A percentile compares a stretch with the other conserved stretches of the same genome.
phyloP scores from a whole-genome alignment of 2,888 invertebrate genomes.

The Monopis laevigella region DNA sequence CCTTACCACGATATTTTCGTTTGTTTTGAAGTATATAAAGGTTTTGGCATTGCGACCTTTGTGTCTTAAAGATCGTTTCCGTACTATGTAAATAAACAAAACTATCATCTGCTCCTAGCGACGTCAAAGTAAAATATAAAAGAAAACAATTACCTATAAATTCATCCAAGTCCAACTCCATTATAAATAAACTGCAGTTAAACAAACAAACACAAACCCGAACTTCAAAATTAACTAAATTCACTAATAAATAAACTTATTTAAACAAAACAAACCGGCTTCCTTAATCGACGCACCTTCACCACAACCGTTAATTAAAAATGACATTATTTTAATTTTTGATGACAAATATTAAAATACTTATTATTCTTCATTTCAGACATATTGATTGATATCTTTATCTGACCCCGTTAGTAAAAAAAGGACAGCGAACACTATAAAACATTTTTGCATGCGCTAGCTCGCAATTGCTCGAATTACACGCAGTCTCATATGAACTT shows the following conservation, averaged over 20 bases:
- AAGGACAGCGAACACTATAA: not conserved
- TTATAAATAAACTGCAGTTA: not conserved
- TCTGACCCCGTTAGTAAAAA: slow-evolving; percentile 3
- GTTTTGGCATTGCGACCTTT: too few species aligned
- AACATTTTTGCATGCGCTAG: not conserved
- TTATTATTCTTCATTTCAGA: too few species aligned
- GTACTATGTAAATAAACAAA: too few species aligned
- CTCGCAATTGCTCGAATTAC: not conserved
- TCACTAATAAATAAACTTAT: not conserved
- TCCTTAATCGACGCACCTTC: not conserved
- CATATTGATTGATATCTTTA: not conserved
- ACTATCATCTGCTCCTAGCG: too few species aligned
- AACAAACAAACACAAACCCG: not conserved
- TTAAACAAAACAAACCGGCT: not conserved
- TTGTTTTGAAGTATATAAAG: too few species aligned
- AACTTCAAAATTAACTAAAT: not conserved
- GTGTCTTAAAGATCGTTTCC: too few species aligned
- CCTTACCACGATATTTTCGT: too few species aligned
- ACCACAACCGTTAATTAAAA: not conserved
- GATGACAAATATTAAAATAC: too few species aligned
- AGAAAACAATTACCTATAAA: slow-evolving; percentile 1
- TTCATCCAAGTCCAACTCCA: slow-evolving; percentile 6
- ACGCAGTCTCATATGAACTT: too few species aligned
- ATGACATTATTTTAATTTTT: too few species aligned
- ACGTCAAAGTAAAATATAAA: too few species aligned